Evolutionary conservation across 35 echinoderm and acorn worm genomes (phyloP).

Genomic region (Amphiura filiformis): DNA sequence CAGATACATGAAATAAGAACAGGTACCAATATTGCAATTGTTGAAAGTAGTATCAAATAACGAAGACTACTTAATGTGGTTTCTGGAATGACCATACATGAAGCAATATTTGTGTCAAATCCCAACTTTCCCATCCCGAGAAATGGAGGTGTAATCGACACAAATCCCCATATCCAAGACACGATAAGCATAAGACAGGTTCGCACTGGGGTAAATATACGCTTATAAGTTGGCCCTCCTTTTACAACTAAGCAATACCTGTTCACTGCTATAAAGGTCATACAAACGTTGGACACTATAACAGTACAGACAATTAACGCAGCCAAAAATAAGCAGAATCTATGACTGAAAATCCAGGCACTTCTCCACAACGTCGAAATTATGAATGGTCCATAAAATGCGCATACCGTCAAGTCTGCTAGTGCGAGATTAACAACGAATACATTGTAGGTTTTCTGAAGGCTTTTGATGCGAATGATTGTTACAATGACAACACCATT

Average conservation of each 20-base stretch:
- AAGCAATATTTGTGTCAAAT: not conserved
- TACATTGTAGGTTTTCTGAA: not conserved
- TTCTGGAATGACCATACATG: not conserved
- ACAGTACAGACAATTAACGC: not conserved
- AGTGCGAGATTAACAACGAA: not conserved
- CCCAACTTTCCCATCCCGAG: not conserved
- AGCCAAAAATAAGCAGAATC: not conserved
- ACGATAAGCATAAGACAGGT: not conserved
- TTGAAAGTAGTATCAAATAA: not conserved
- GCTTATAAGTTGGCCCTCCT: not conserved
- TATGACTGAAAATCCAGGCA: not conserved
- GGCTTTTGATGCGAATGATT: not conserved
- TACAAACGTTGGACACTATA: not conserved
- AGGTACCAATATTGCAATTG: not conserved
- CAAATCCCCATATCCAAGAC: not conserved
- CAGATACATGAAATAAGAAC: not conserved
- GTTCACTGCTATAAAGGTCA: not conserved
- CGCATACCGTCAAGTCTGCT: not conserved
- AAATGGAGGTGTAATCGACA: not conserved
- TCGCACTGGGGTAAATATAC: not conserved
- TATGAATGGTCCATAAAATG: not conserved
- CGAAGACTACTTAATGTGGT: not conserved
- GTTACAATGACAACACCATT: not conserved
- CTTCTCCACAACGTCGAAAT: not conserved
- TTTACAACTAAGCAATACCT: not conserved